Percentiles rank a stretch among this genome's conserved stretches.
These are phyloP conservation scores for Wiebesia pumilae DNA, from an alignment of 1,140 invertebrate genomes.

Conservation along the genomic window DNA sequence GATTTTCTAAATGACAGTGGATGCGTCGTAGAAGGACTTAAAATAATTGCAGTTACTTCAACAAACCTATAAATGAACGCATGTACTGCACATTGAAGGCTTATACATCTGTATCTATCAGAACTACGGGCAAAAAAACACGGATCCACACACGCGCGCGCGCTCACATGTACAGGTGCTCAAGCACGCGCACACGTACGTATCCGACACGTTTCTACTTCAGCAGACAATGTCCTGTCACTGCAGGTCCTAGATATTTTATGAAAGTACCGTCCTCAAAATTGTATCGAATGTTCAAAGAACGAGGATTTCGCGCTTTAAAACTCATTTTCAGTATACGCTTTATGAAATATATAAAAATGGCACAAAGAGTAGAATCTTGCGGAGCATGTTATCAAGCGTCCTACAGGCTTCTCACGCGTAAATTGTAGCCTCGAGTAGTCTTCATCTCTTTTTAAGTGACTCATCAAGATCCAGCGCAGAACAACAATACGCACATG, in stretches of 20 bases:
- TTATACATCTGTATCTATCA: slow-evolving; percentile 5
- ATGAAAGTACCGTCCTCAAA: not conserved
- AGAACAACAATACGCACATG: slow-evolving; percentile 23
- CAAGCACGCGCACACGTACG: too few relatives aligned
- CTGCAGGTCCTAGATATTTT: not conserved
- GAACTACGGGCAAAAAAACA: not conserved
- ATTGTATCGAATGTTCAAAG: not conserved
- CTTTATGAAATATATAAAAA: not conserved
- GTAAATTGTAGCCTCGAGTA: slow-evolving; percentile 28
- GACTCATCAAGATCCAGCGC: slow-evolving; percentile 7
- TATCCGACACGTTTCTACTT: not conserved
- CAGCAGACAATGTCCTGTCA: not conserved
- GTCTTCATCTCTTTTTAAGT: slow-evolving; percentile 13
- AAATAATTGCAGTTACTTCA: not conserved
- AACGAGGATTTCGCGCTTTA: not conserved
- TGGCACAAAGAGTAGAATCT: not conserved
- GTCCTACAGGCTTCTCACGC: not conserved
- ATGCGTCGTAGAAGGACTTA: not conserved
- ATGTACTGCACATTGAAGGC: not conserved
- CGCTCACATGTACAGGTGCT: not conserved
- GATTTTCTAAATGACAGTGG: not conserved
- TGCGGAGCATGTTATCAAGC: not conserved
- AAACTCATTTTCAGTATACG: not conserved
- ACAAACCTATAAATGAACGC: not conserved
- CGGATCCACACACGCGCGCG: too few relatives aligned